Evolutionary conservation across 2,797 vertebrate genomes (phyloP), one percentile per base, ranked within the genome.

Genomic region (Aldrovandia affinis): DNA sequence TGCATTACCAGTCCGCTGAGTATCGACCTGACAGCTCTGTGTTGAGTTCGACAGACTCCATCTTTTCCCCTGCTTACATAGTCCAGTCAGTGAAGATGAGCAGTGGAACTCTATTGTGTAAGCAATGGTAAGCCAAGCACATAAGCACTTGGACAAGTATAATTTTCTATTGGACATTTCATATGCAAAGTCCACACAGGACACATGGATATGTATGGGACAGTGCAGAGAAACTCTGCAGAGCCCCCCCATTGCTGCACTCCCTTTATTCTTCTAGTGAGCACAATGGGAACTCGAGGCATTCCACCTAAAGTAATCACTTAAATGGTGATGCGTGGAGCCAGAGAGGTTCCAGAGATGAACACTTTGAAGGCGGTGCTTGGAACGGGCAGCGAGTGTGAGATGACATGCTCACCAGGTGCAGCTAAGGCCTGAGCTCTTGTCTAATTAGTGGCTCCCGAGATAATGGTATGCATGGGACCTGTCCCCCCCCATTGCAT

Each of bases 221-320:
- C 50, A 52, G 12, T 52, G 50, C 50, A 52, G 50, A 4, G 50
- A 12, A 52, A 52, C 50, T 52, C 12, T 52, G 50, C 50, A 52
- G 50, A 52, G 50, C 4, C 50, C 50, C 50, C 50, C 4, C 12
- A 12, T 52, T 52, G 12, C 4, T 52, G 50, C 50, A 52, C 12
- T 52, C 4, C 50, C 50, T 52, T 12, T 52, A 52, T 52, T 52
- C 50, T 4, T 52, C 4, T 52, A 12, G 50, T 52, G 12, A 4
- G 50, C 12, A 52, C 87, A 88, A 90, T 89, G 88, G 86, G 84
- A 80, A 87, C 91, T 89, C 88, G 87, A 92, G 88, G 90, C 93
- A 95, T 95, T 95, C 95, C 90, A 93, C 90, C 89, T 86, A 89
- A 89, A 92, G 95, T 93, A 95, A 90, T 95, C 95, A 96, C 87